Percentiles rank a stretch among this genome's conserved stretches.
phyloP scores from a whole-genome alignment of 2,797 vertebrate genomes.

The Pseudochirops corinnae region DNA sequence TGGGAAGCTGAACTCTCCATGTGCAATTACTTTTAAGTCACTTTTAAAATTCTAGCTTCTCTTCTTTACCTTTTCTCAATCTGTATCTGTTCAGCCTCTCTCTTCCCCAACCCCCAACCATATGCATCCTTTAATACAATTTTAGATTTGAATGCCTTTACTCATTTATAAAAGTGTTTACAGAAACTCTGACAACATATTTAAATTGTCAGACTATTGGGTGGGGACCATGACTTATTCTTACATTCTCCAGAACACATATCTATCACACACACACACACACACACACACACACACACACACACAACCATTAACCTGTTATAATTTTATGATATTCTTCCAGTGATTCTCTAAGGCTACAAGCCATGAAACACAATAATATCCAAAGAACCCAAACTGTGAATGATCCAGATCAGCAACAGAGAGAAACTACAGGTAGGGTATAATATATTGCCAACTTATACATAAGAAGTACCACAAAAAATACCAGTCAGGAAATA shows the following conservation, averaged over 20 bases:
- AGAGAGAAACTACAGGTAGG: not conserved
- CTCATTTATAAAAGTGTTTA: slow-evolving; percentile 42
- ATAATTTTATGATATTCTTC: not conserved
- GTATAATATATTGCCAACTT: not conserved
- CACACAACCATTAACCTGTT: not conserved
- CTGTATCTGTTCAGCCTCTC: slow-evolving; percentile 23
- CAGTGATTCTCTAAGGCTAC: not conserved
- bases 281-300: not conserved
- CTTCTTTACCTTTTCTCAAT: slow-evolving; percentile 32
- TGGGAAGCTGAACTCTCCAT: slow-evolving; percentile 46
- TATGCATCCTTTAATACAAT: not conserved
- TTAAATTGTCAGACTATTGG: not conserved
- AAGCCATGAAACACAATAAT: not conserved
- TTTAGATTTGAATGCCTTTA: slow-evolving; percentile 51
- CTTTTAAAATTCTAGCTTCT: slow-evolving; percentile 51
- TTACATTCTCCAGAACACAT: not conserved
- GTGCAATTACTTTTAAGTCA: slow-evolving; percentile 33
- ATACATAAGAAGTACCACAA: not conserved
- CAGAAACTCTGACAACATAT: not conserved
- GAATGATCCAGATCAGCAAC: not conserved
- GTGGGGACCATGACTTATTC: not conserved
- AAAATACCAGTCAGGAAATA: not conserved
- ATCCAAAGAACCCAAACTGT: not conserved
- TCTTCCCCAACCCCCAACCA: not conserved
- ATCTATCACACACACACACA: too few relatives aligned